Evolutionary conservation across 2,113 vertebrate species (phyloP).

Genomic region (Xerus inauris): DNA sequence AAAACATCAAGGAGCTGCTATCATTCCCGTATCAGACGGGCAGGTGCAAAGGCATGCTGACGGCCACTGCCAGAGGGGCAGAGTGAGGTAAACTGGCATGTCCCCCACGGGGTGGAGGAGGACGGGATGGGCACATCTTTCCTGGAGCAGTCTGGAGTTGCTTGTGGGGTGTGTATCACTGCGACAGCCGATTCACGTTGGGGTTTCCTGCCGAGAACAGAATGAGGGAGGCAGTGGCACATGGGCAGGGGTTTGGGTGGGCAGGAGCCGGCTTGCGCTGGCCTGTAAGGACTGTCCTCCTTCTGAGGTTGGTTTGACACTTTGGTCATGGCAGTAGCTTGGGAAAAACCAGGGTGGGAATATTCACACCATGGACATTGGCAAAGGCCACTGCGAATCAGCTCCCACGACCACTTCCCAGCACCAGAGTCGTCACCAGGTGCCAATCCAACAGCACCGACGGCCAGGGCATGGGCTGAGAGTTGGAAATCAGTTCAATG

Average conservation of each 20-base stretch:
- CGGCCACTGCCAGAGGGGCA: neutral
- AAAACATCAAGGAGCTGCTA: neutral
- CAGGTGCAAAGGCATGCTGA: fast-evolving
- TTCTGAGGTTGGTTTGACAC: fast-evolving
- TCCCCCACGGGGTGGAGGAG: neutral
- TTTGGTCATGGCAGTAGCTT: neutral
- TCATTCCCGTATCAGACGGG: neutral
- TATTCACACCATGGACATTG: neutral
- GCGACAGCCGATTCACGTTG: neutral
- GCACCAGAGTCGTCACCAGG: neutral
- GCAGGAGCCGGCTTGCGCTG: too few relatives aligned
- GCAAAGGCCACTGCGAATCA: neutral
- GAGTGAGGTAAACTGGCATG: neutral
- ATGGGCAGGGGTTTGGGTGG: fast-evolving
- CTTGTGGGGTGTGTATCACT: neutral
- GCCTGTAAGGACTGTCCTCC: fast-evolving
- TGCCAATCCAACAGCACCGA: neutral
- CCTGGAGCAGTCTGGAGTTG: neutral
- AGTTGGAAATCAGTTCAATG: neutral
- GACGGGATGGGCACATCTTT: neutral
- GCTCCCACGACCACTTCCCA: neutral
- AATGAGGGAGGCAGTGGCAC: neutral
- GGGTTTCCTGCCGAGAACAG: neutral
- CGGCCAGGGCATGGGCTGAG: neutral
- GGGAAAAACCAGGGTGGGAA: neutral